phyloP scores from a whole-genome alignment of 2,888 invertebrate genomes.

The Andrena fulva region DNA sequence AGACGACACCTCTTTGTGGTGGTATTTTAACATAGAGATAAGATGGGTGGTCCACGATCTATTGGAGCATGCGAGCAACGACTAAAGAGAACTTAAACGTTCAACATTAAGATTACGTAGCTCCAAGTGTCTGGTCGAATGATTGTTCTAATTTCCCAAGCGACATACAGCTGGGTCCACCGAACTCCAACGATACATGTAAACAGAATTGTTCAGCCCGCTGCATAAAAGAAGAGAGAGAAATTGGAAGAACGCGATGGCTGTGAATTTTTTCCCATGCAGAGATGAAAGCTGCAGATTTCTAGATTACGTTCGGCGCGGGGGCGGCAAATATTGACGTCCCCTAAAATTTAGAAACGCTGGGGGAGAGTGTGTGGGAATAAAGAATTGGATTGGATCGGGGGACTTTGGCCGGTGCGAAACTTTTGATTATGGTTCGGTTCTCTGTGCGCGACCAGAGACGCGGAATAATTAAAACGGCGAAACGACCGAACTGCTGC shows the following conservation, averaged over 20 bases:
- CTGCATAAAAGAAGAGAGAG: too few species aligned
- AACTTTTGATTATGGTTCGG: constrained; percentile 52
- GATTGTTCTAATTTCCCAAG: not conserved
- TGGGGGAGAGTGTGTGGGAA: not conserved
- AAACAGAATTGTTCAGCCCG: not conserved
- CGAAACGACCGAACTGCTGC: constrained; percentile 33
- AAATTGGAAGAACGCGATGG: not conserved
- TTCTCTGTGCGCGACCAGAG: constrained; percentile 39
- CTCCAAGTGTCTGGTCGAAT: too few species aligned
- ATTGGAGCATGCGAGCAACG: not conserved
- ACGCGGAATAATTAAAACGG: constrained; percentile 72
- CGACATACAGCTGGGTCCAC: too few species aligned
- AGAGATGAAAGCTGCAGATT: not conserved
- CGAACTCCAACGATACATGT: not conserved
- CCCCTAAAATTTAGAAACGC: not conserved
- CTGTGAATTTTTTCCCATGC: too few species aligned
- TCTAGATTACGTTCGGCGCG: not conserved
- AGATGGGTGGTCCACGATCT: not conserved
- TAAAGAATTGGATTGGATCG: constrained; percentile 32
- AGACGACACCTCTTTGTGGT: not conserved
- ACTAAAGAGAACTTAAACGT: not conserved
- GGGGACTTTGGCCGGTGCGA: constrained; percentile 19
- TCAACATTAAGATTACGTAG: too few species aligned
- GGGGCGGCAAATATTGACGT: constrained; percentile 11
- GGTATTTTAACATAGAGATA: not conserved